Evolutionary conservation across 2,797 vertebrate genomes (phyloP).

Genomic region (Cyclopterus lumpus): DNA sequence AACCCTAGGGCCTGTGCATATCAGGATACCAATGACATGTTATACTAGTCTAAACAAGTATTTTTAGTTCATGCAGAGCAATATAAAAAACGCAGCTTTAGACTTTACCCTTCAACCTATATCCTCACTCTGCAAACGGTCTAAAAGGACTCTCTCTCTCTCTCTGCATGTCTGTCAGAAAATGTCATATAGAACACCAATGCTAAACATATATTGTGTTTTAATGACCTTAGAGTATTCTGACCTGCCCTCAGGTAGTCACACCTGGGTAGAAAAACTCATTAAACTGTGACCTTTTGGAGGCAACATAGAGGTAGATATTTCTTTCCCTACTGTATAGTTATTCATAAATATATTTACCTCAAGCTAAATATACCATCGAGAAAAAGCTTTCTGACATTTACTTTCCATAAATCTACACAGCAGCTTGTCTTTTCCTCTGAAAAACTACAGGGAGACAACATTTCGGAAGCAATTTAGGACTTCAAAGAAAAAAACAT

Average conservation of each 20-base stretch:
- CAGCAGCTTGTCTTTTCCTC: slow-evolving; percentile 16
- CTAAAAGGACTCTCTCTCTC: slow-evolving; percentile 32
- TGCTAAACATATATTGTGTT: slow-evolving; percentile 56
- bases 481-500: slow-evolving; percentile 24
- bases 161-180: slow-evolving; percentile 24
- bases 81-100: slow-evolving; percentile 36
- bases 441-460: slow-evolving; percentile 8
- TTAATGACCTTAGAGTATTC: slow-evolving; percentile 52
- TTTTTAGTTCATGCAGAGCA: slow-evolving; percentile 35
- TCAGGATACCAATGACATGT: slow-evolving; percentile 55
- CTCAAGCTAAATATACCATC: slow-evolving; percentile 41
- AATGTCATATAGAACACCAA: slow-evolving; percentile 52
- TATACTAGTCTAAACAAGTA: slow-evolving; percentile 48
- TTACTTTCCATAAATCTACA: neutral
- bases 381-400: slow-evolving; percentile 15
- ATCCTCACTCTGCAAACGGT: slow-evolving; percentile 12
- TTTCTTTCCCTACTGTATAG: slow-evolving; percentile 37
- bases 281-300: slow-evolving; percentile 56
- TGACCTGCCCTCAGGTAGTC: slow-evolving; percentile 39
- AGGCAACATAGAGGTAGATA: slow-evolving; percentile 30
- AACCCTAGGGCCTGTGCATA: slow-evolving; percentile 23
- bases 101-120: slow-evolving; percentile 29
- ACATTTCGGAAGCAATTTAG: neutral
- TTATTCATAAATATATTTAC: slow-evolving; percentile 43
- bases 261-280: slow-evolving; percentile 55